Percentiles rank a stretch among this genome's conserved stretches.
Evolutionary conservation across 2,797 vertebrate genomes (phyloP).

Genomic region (Vireo griseus): DNA sequence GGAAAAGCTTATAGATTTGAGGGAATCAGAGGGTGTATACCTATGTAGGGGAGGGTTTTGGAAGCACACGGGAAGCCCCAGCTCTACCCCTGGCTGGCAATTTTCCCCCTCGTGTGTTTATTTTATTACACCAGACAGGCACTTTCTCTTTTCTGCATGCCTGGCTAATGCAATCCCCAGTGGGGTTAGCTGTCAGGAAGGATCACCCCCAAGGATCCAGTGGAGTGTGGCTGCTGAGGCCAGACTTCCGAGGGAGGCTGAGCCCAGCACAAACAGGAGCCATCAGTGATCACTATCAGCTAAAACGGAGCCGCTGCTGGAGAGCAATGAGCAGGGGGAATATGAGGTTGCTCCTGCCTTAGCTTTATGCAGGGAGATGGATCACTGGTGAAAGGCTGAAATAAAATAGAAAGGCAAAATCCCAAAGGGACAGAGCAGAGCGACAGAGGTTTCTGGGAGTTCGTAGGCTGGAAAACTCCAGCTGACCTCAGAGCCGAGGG

Average conservation of each 20-base stretch:
- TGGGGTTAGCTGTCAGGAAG: constrained; percentile 37
- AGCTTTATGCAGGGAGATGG: not conserved
- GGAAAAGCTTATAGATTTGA: not conserved
- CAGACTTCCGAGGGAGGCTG: not conserved
- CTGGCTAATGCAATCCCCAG: constrained; percentile 53
- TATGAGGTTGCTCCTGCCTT: not conserved
- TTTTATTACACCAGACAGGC: constrained; percentile 37
- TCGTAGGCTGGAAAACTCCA: not conserved
- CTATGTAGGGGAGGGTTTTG: accelerated
- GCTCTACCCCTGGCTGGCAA: not conserved
- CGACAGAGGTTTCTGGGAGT: constrained; percentile 7
- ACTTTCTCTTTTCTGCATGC: constrained; percentile 39
- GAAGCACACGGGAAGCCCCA: not conserved
- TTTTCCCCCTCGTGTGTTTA: not conserved
- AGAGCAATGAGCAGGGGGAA: not conserved
- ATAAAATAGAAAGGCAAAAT: not conserved
- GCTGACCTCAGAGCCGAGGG: constrained; percentile 27
- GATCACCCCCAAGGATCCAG: constrained; percentile 31
- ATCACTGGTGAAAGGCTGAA: not conserved
- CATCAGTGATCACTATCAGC: not conserved
- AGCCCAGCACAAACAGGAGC: not conserved
- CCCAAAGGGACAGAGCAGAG: not conserved
- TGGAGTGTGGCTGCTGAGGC: constrained; percentile 5
- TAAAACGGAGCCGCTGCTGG: not conserved
- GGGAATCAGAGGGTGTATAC: not conserved